Evolutionary conservation across 2,888 invertebrate species (phyloP), one percentile per base, ranked within the genome.

Genomic region (Stenurella melanura): DNA sequence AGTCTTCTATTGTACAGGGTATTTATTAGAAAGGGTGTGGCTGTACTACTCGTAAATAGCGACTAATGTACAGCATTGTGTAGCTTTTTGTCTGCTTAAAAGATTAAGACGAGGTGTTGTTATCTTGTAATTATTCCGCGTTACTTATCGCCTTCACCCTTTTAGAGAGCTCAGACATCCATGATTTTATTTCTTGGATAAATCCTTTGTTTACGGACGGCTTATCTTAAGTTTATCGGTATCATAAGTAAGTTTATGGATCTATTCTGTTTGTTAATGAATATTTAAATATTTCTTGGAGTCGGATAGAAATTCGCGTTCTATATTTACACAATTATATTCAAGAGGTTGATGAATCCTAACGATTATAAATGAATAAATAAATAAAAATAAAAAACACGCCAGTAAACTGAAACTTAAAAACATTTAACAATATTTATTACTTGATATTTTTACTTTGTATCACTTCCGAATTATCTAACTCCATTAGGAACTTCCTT

Each of bases 21-120:
- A 85, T 85, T 85, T 83, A 85, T 85, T 85, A 81, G 83, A 83
- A 78, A 78, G 84, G 85, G 83, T 83, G 83, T 83, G 83, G 82
- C 84, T 82, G 81, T 83, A 83, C 82, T 84, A 83, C 82, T 88
- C 87, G 87, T 89, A 88, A 88, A 88, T 88, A 87, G 86, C 82
- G 84, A 81, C 85, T 87, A 87, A 88, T 87, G 87, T 86, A 82
- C 81, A 80, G 83, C 85, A 85, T 87, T 86, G 85, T 86, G 82
- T 79, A 79, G 83, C 85, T 87, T 88, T 88, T 89, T 89, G 87
- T 85, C 83, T 83, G 84, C 82, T 83, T 80, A 79, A 79, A 79
- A 87, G 87, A 88, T 88, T 87, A 88, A 87, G 87, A 86, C 86
- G 84, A 84, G 84, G 83, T 84, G 74, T 73, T 75, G 85, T 86